Evolutionary conservation across 2,888 invertebrate genomes (phyloP).

Genomic region (Marronus borbonicus): DNA sequence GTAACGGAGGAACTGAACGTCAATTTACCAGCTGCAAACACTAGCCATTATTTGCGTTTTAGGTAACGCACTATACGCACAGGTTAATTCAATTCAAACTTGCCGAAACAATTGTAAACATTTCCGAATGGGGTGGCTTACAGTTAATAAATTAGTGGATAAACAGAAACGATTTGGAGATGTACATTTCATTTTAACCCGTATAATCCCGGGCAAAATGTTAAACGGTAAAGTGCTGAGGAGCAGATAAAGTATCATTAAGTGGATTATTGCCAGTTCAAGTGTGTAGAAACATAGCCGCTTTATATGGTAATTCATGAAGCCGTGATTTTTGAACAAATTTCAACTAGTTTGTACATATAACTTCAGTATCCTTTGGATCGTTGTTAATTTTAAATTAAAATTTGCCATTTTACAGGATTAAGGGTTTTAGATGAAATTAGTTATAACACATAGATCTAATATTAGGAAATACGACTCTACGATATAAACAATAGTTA

Average conservation of each 20-base stretch:
- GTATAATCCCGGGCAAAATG: conserved; percentile 11
- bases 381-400: not conserved
- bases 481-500: too few species aligned
- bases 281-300: not conserved
- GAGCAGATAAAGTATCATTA: conserved; percentile 8
- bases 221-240: conserved; percentile 25
- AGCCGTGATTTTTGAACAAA: not conserved
- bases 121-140: conserved; percentile 20
- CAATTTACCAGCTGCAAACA: not conserved
- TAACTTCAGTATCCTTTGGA: not conserved
- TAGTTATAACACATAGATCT: too few species aligned
- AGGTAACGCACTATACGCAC: conserved; percentile 14
- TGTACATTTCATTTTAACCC: conserved; percentile 30
- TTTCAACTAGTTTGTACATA: too few species aligned
- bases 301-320: not conserved
- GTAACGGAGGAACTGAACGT: not conserved
- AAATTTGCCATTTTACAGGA: not conserved
- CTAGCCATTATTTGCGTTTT: conserved; percentile 14
- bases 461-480: too few species aligned
- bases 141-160: conserved; percentile 38
- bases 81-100: conserved; percentile 46
- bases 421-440: too few species aligned
- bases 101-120: conserved; percentile 36
- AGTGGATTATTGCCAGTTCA: not conserved
- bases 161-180: conserved; percentile 37